Evolutionary conservation across 2,888 invertebrate genomes (phyloP).

Genomic region (Lycia hirtaria): DNA sequence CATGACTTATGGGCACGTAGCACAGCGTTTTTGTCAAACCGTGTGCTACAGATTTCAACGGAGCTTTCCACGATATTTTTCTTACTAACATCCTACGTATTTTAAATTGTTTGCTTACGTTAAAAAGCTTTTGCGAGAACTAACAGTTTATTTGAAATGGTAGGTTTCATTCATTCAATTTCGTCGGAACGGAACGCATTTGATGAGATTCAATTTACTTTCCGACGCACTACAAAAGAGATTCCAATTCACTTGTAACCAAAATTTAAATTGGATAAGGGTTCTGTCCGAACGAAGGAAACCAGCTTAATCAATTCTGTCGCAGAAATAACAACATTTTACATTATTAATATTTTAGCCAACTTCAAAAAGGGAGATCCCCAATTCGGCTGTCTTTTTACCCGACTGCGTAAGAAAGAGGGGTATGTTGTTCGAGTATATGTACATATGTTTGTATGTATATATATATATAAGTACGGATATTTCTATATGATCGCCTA

Average conservation of each 20-base stretch:
- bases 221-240: conserved; percentile 55
- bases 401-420: too few relatives aligned
- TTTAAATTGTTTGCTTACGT: conserved; percentile 16
- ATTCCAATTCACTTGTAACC: conserved; percentile 54
- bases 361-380: too few relatives aligned
- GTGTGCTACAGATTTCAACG: conserved; percentile 51
- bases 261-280: conserved; percentile 55
- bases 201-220: conserved; percentile 60
- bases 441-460: too few relatives aligned
- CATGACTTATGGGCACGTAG: conserved; percentile 63
- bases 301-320: conserved; percentile 41
- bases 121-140: conserved; percentile 8
- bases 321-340: conserved; percentile 14
- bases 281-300: conserved; percentile 44
- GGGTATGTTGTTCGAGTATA: too few relatives aligned
- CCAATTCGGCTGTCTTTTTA: too few relatives aligned
- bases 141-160: conserved; percentile 2
- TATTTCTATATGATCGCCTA: too few relatives aligned
- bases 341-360: not conserved
- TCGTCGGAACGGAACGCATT: conserved; percentile 54
- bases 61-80: conserved; percentile 40
- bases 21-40: conserved; percentile 59
- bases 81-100: conserved; percentile 23
- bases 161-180: conserved; percentile 26
- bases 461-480: too few relatives aligned